Percentiles rank a stretch among this genome's conserved stretches.
phyloP scores from a whole-genome alignment of 1,140 invertebrate species.

The Vollenhovia emeryi region DNA sequence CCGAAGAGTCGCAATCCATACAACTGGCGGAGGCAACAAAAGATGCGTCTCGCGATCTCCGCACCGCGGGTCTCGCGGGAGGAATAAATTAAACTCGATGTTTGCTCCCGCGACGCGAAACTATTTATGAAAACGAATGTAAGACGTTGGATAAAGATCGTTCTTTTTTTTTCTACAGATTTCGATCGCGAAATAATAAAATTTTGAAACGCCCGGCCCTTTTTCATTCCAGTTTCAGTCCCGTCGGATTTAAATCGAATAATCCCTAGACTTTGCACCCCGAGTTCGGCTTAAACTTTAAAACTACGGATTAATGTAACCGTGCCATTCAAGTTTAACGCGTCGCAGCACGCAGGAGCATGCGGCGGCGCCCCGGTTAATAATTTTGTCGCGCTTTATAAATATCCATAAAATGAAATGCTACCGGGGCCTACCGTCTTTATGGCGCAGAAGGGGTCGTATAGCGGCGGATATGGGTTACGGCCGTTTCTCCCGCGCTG shows the following conservation, averaged over 20 bases:
- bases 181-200: background rate
- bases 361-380: background rate
- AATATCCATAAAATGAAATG: constrained; percentile 50
- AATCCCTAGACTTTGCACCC: background rate
- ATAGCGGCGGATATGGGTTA: constrained; percentile 27
- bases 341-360: too few species aligned
- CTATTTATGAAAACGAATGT: background rate
- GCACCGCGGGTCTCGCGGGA: background rate
- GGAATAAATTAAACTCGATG: background rate
- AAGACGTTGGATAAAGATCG: background rate
- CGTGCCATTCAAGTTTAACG: background rate
- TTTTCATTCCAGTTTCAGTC: background rate
- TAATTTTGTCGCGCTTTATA: constrained; percentile 43
- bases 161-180: background rate
- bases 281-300: background rate
- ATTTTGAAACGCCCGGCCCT: background rate
- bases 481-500: constrained; percentile 17
- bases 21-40: background rate
- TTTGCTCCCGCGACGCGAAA: background rate
- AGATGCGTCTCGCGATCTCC: constrained; percentile 5
- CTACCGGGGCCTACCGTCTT: constrained; percentile 37
- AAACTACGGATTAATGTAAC: background rate
- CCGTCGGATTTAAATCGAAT: background rate
- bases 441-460: constrained; percentile 16
- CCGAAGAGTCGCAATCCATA: background rate